Evolutionary conservation across 2,797 vertebrate genomes (phyloP), one percentile per base, ranked within the genome.

Genomic region (Argya squamiceps): DNA sequence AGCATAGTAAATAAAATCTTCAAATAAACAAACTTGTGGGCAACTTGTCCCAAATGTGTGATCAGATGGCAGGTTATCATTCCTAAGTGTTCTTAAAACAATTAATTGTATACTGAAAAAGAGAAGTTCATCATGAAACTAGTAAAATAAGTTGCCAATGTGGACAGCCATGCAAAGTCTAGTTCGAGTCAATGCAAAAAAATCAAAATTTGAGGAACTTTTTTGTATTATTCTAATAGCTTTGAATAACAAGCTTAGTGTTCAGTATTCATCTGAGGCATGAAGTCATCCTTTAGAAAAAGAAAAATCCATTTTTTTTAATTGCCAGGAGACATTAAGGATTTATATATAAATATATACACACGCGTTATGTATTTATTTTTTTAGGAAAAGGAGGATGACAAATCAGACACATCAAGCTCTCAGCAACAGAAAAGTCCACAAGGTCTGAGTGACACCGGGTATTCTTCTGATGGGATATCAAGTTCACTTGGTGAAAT

Each of bases 391-490:
- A 98, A 98, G 62, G 98, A 98, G 97, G 98, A 98, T 95, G 98
- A 98, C 52, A 98, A 98, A 96, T 98, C 98, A 94, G 98, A 98
- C 37, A 97, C 97, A 52, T 98, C 98, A 84, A 98, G 97, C 93
- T 98, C 97, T 95, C 98, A 98, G 74, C 98, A 98, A 59, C 98
- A 98, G 93, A 98, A 98, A 98, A 98, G 98, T 90, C 98, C 98
- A 41, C 98, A 98, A 98, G 98, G 98, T 91, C 95, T 98, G 80
- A 98, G 98, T 93, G 98, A 98, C 94, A 98, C 98, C 52, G 98
- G 98, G 24, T 98, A 98, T 97, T 98, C 98, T 97, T 98, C 98
- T 64, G 98, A 98, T 21, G 98, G 98, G n/a, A 98, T 98, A 97
- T 98, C 98, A 89, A 97, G 98, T 91, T 98, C 98, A 65, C 98